phyloP scores from a whole-genome alignment of 1,140 invertebrate genomes.

The Drosophila persimilis region DNA sequence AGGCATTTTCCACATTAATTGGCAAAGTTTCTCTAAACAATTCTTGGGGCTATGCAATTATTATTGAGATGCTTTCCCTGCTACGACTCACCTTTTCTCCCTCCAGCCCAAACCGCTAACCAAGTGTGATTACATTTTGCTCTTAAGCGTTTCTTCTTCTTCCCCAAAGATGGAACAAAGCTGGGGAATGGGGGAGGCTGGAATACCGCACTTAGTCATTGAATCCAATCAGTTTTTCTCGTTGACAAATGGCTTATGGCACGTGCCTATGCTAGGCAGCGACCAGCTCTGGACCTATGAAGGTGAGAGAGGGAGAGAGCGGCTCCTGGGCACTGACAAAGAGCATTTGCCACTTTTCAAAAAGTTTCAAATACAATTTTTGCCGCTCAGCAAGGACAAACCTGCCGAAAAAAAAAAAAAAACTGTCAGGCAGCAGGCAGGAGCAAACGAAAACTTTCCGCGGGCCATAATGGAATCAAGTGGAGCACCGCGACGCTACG shows the following conservation, averaged over 20 bases:
- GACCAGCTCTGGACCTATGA: background rate
- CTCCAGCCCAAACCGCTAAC: slow-evolving; percentile 8
- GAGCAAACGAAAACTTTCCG: slow-evolving; percentile 37
- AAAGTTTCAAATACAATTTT: slow-evolving; percentile 76
- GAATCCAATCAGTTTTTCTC: slow-evolving; percentile 69
- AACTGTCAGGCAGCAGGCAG: too few species aligned
- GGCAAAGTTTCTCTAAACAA: slow-evolving; percentile 52
- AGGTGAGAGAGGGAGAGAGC: slow-evolving; percentile 11
- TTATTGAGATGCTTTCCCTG: slow-evolving; percentile 42
- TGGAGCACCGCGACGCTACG: background rate
- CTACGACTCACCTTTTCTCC: background rate
- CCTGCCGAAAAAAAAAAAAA: background rate
- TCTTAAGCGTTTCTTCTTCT: slow-evolving; percentile 61
- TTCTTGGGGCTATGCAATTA: slow-evolving; percentile 53
- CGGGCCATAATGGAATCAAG: slow-evolving; percentile 37
- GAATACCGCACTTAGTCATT: slow-evolving; percentile 46
- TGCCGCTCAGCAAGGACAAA: slow-evolving; percentile 25
- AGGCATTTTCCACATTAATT: slow-evolving; percentile 42
- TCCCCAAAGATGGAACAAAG: background rate
- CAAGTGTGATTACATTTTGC: slow-evolving; percentile 68
- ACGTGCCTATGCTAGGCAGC: slow-evolving; percentile 50
- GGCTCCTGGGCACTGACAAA: slow-evolving; percentile 25
- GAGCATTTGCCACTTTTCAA: slow-evolving; percentile 67
- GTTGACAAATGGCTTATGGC: slow-evolving; percentile 76
- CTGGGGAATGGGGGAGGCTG: background rate